Conservation (phyloP, 2,113 vertebrate species). For the Meles meles region DNA sequence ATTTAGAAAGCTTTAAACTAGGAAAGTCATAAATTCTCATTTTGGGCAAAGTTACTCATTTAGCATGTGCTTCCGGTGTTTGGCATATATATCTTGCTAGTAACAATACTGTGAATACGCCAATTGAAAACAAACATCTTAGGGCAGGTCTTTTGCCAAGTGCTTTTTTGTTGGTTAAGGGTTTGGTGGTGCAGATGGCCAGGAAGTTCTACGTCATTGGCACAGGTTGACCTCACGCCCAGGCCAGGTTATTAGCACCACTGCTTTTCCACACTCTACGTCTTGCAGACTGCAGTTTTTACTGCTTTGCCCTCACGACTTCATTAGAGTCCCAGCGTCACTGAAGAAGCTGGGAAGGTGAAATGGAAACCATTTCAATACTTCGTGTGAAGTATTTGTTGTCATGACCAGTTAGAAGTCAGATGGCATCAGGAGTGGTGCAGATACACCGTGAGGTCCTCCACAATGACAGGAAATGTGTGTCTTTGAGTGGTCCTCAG, state of each 20-base stretch:
- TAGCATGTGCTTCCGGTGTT: background rate
- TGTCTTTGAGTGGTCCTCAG: slow-evolving; percentile 43
- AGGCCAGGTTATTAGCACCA: background rate
- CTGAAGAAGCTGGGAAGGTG: background rate
- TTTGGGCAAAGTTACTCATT: background rate
- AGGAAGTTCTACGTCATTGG: background rate
- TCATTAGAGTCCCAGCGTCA: background rate
- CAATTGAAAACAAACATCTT: background rate
- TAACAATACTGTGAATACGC: background rate
- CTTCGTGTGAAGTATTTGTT: background rate
- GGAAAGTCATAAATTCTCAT: background rate
- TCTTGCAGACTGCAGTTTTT: background rate
- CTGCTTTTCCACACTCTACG: background rate
- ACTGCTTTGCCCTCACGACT: background rate
- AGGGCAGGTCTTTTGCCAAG: background rate
- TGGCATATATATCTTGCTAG: background rate
- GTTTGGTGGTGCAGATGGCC: background rate
- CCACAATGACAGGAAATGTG: background rate
- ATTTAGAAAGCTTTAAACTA: background rate
- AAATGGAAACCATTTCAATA: background rate
- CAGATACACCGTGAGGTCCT: background rate
- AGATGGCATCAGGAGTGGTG: background rate
- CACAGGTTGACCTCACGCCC: background rate
- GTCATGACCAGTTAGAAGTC: background rate
- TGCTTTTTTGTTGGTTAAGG: background rate